A percentile compares a stretch with the other conserved stretches of the same genome.
phyloP scores from a whole-genome alignment of 1,140 invertebrate species.

The Lepidurus packardi region DNA sequence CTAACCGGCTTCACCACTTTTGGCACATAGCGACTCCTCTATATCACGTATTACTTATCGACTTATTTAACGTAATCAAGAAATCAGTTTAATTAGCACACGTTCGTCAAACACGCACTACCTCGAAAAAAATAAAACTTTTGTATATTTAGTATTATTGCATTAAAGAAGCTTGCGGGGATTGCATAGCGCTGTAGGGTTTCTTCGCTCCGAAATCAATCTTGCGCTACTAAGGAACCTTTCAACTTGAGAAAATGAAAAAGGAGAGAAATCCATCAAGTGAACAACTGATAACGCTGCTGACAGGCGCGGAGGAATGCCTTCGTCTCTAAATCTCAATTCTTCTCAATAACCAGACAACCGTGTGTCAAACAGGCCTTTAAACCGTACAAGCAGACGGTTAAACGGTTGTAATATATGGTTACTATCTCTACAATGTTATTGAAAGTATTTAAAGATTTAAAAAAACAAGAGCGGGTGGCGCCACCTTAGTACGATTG shows the following conservation, averaged over 20 bases:
- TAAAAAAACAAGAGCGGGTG: not conserved
- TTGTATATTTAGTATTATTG: not conserved
- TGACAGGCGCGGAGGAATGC: constrained; percentile 17
- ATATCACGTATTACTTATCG: no score
- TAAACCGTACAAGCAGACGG: not conserved
- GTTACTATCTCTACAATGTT: not conserved
- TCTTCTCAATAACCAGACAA: constrained; percentile 22
- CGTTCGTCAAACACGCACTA: no score
- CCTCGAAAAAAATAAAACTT: not conserved
- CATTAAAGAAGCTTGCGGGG: not conserved
- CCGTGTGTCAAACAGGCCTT: not conserved
- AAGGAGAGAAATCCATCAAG: constrained; percentile 2
- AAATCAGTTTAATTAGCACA: no score
- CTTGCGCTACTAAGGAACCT: not conserved
- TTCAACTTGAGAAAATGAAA: constrained; percentile 20
- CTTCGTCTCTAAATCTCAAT: constrained; percentile 15
- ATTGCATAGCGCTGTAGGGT: not conserved
- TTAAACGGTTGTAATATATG: not conserved
- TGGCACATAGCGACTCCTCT: not conserved
- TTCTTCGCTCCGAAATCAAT: not conserved
- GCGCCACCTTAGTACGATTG: not conserved
- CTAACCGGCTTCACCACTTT: not conserved
- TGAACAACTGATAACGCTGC: constrained; percentile 12
- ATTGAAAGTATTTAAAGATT: no score
- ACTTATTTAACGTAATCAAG: no score